phyloP scores from a whole-genome alignment of 1,140 invertebrate genomes.

The Pseudobourletiella spinata region DNA sequence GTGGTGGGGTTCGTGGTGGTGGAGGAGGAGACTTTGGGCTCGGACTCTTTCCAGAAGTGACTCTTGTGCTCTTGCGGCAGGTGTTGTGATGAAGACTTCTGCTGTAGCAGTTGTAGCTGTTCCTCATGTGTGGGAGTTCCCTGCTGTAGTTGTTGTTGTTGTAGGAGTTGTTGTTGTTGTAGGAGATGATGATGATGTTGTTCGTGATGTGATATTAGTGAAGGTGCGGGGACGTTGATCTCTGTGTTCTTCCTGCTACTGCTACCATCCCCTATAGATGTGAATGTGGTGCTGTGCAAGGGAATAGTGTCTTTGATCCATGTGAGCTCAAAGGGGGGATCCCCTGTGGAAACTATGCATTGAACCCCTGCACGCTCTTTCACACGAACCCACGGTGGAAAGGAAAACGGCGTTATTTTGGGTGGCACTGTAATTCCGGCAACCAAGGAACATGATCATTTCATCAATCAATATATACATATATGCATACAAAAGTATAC shows the following conservation, averaged over 20 bases:
- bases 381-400: conserved; percentile 51
- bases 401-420: conserved; percentile 55
- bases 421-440: conserved; percentile 51
- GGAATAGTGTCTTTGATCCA: conserved; percentile 59
- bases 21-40: not conserved
- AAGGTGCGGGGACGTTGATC: not conserved
- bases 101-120: not conserved
- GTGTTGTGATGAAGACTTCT: conserved; percentile 30
- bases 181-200: conserved; percentile 12
- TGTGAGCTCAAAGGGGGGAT: conserved; percentile 56
- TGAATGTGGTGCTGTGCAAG: conserved; percentile 6
- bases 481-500: too few relatives aligned
- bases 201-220: not conserved
- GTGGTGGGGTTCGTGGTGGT: too few relatives aligned
- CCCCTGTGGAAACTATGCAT: conserved; percentile 52
- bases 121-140: conserved; percentile 22
- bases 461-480: too few relatives aligned
- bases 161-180: not conserved
- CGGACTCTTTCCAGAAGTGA: not conserved
- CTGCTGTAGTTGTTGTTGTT: not conserved
- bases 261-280: not conserved
- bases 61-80: not conserved
- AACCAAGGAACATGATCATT: too few relatives aligned
- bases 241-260: not conserved
- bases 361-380: conserved; percentile 57